Conservation (phyloP, 2,797 vertebrate species). For the Natrix natrix region DNA sequence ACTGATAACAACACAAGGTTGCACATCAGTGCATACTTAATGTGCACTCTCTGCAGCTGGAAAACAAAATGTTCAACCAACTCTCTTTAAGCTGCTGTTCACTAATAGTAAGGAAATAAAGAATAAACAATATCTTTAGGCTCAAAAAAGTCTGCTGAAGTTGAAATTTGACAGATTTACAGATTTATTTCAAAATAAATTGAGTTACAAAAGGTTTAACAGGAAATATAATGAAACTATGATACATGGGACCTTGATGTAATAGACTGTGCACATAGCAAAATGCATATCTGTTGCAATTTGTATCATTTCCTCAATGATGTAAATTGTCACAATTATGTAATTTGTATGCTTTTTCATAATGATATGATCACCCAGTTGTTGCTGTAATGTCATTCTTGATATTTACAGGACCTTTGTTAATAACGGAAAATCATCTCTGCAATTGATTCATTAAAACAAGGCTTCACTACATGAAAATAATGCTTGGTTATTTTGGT, state of each 20-base stretch:
- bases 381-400: neutral
- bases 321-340: neutral
- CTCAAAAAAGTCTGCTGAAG: neutral
- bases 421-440: neutral
- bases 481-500: neutral
- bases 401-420: neutral
- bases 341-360: neutral
- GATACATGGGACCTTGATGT: neutral
- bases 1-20: neutral
- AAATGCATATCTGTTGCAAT: neutral
- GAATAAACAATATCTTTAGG: neutral
- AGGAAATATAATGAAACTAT: neutral
- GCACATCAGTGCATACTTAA: neutral
- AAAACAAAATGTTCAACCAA: neutral
- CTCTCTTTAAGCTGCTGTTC: neutral
- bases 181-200: neutral
- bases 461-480: neutral
- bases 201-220: neutral
- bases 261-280: neutral
- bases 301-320: neutral
- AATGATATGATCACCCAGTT: neutral
- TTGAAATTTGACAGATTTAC: conserved; percentile 1
- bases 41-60: conserved; percentile 9
- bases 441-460: neutral
- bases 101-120: neutral